These are phyloP conservation scores for Bathynomus jamesi DNA, from an alignment of 1,140 invertebrate species.

Conservation along the genomic window DNA sequence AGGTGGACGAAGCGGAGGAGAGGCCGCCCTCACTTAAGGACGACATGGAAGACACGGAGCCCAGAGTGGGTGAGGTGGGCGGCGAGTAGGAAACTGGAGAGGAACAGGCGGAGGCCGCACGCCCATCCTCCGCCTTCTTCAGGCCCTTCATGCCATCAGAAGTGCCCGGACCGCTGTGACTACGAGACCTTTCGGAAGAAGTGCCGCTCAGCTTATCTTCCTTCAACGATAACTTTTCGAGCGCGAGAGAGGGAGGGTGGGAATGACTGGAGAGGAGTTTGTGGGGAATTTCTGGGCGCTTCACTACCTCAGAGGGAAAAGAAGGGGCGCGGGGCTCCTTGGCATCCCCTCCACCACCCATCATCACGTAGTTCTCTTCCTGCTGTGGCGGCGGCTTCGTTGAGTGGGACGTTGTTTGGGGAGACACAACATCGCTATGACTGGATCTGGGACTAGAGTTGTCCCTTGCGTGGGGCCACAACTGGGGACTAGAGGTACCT, in stretches of 20 bases:
- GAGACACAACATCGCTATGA: neutral
- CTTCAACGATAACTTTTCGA: neutral
- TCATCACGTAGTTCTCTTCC: neutral
- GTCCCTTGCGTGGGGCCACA: neutral
- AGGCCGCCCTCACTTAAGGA: slow-evolving; percentile 35
- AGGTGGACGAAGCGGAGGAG: slow-evolving; percentile 35
- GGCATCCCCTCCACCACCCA: neutral
- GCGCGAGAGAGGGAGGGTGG: neutral
- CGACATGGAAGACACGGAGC: slow-evolving; percentile 33
- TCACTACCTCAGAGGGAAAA: neutral
- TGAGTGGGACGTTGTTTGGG: too few species aligned
- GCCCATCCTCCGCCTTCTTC: neutral
- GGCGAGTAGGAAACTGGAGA: slow-evolving; percentile 35
- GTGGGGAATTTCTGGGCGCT: neutral
- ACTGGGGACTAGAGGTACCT: neutral
- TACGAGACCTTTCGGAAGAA: slow-evolving; percentile 25
- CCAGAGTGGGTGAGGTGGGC: slow-evolving; percentile 35
- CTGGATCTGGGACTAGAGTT: neutral
- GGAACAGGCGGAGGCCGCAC: slow-evolving; percentile 33
- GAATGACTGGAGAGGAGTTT: neutral
- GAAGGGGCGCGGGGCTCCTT: neutral
- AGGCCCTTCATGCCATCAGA: slow-evolving; percentile 26
- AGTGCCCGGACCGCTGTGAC: slow-evolving; percentile 35
- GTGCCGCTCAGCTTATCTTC: neutral
- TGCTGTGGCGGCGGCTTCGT: neutral